These are phyloP conservation scores for Daphoenositta chrysoptera DNA, from an alignment of 2,113 vertebrate genomes.

Conservation along the genomic window DNA sequence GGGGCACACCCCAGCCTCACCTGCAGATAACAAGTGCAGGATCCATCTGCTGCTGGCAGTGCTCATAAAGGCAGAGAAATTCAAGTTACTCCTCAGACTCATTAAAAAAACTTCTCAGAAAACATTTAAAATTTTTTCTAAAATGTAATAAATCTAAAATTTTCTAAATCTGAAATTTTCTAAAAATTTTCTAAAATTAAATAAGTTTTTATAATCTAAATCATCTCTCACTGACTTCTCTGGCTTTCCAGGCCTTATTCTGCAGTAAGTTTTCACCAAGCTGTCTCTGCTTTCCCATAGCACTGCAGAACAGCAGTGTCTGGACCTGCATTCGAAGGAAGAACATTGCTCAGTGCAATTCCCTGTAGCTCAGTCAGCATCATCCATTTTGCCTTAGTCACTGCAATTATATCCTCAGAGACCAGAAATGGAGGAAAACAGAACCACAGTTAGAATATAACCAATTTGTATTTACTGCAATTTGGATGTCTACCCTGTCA, in stretches of 20 bases:
- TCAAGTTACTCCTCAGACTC: not conserved
- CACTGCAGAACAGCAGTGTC: not conserved
- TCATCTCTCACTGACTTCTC: not conserved
- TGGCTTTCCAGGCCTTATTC: not conserved
- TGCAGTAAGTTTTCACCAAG: not conserved
- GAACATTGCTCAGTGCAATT: not conserved
- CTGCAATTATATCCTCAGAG: not conserved
- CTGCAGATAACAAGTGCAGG: not conserved
- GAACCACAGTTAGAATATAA: not conserved
- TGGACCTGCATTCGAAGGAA: not conserved
- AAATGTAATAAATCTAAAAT: too few species aligned
- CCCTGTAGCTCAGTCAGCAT: not conserved
- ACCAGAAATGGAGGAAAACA: not conserved
- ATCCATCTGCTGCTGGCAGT: not conserved
- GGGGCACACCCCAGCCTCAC: not conserved
- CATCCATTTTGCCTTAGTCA: conserved; percentile 12
- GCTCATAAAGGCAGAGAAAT: not conserved
- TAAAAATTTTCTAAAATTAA: too few species aligned
- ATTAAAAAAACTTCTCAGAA: not conserved
- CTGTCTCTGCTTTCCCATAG: not conserved
- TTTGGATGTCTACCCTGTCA: not conserved
- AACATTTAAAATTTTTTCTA: not conserved
- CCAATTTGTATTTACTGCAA: not conserved
- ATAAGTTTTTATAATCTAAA: too few species aligned
- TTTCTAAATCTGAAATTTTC: too few species aligned